Conservation (phyloP, 2,797 vertebrate species). For the Momotus momota region DNA sequence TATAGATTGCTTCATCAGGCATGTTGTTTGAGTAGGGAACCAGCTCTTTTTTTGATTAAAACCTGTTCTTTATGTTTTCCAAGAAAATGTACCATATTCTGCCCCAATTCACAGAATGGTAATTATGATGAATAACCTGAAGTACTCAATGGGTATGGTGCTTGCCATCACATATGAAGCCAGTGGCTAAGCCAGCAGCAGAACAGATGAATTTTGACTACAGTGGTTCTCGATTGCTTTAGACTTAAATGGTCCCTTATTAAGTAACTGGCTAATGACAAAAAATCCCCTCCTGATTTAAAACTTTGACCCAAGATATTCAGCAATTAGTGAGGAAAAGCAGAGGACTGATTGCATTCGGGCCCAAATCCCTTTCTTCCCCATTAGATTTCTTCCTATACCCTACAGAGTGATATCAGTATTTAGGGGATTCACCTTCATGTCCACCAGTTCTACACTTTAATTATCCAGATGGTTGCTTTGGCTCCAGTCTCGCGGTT, state of each 20-base stretch:
- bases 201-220: neutral
- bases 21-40: neutral
- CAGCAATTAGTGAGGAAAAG: neutral
- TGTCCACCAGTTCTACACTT: neutral
- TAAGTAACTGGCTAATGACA: neutral
- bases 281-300: neutral
- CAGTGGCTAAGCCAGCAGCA: neutral
- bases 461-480: neutral
- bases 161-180: fast-evolving
- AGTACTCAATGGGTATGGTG: neutral
- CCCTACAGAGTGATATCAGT: neutral
- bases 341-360: neutral
- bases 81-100: neutral
- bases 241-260: neutral
- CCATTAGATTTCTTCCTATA: neutral
- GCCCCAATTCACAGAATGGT: neutral
- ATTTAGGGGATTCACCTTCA: neutral
- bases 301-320: neutral
- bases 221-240: neutral
- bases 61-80: neutral
- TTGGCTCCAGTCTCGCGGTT: neutral
- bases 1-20: neutral
- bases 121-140: neutral
- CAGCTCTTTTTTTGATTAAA: neutral
- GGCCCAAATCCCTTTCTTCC: neutral